Evolutionary conservation across 2,113 vertebrate genomes (phyloP).

Genomic region (Ardeotis arabs): DNA sequence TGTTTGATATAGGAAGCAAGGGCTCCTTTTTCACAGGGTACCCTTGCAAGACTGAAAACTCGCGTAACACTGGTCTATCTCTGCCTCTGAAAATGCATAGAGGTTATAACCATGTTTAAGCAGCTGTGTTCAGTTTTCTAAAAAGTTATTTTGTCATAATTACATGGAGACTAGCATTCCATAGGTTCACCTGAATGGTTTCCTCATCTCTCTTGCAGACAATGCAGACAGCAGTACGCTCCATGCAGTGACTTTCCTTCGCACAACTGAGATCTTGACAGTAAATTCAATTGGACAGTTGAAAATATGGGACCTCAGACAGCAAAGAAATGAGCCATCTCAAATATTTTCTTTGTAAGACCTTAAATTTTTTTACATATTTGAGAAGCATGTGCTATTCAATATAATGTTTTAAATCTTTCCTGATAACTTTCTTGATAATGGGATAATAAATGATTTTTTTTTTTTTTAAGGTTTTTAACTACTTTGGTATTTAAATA

Average conservation of each 20-base stretch:
- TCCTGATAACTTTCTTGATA: background rate
- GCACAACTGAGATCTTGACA: constrained; percentile 92
- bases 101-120: background rate
- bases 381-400: background rate
- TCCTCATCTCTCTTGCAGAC: constrained; percentile 74
- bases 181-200: background rate
- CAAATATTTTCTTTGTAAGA: constrained; percentile 93
- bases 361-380: background rate
- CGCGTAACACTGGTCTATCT: background rate
- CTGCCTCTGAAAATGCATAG: background rate
- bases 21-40: background rate
- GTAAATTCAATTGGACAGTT: constrained; percentile 98
- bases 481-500: background rate
- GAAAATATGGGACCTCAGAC: constrained; percentile 95
- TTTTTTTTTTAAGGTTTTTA: background rate
- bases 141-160: background rate
- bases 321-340: constrained; percentile 88
- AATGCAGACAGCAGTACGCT: constrained; percentile 97
- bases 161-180: background rate
- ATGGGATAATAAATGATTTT: background rate
- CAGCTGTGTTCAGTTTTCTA: background rate
- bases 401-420: background rate
- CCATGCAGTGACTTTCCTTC: constrained; percentile 91
- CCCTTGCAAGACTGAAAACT: background rate
- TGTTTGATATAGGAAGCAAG: background rate